phyloP scores from a whole-genome alignment of 2,113 vertebrate species.

The Boulengerochromis microlepis region DNA sequence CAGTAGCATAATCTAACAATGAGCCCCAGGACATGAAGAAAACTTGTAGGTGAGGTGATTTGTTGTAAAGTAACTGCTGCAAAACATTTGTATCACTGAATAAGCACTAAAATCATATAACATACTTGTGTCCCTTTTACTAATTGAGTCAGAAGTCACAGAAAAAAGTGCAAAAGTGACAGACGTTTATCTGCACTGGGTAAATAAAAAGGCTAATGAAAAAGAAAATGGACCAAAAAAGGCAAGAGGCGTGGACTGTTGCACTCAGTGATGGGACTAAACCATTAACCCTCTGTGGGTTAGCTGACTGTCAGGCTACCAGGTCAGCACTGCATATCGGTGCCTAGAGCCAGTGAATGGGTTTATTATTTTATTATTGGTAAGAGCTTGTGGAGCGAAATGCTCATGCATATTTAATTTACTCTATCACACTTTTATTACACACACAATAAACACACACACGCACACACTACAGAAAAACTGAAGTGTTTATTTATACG shows the following conservation, averaged over 20 bases:
- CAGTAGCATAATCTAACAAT: neutral
- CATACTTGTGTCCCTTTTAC: fast-evolving
- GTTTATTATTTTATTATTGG: slow-evolving; percentile 19
- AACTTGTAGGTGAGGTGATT: neutral
- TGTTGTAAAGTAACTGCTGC: neutral
- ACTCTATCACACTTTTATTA: neutral
- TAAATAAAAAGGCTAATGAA: neutral
- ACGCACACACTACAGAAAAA: neutral
- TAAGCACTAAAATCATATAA: neutral
- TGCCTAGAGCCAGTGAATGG: neutral
- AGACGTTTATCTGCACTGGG: neutral
- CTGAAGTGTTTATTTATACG: neutral
- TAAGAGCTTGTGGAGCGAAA: slow-evolving; percentile 39
- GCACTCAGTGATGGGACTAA: neutral
- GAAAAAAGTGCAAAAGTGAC: neutral
- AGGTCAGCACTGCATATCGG: neutral
- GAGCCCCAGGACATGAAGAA: neutral
- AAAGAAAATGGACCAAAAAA: neutral
- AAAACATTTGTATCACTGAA: neutral
- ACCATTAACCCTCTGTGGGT: neutral
- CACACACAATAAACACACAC: neutral
- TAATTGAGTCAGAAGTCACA: neutral
- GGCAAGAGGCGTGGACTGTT: fast-evolving
- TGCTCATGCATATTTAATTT: slow-evolving; percentile 57
- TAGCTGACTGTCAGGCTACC: neutral